Percentiles rank a stretch among this genome's conserved stretches.
These are phyloP conservation scores for Sepioteuthis lessoniana DNA, from an alignment of 2,888 invertebrate genomes.

Conservation along the genomic window DNA sequence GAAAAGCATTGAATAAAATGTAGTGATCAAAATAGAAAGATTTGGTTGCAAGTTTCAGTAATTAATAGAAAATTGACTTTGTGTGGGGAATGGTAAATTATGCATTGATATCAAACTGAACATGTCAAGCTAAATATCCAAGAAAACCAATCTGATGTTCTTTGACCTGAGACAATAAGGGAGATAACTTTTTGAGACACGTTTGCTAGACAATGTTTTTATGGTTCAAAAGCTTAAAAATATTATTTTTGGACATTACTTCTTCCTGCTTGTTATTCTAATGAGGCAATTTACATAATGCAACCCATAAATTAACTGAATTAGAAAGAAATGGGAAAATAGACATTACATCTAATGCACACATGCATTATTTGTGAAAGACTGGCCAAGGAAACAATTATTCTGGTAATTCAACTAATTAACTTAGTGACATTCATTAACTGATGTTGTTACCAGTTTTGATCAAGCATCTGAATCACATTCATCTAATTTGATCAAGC, in stretches of 20 bases:
- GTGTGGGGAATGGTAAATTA: background rate
- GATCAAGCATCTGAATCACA: background rate
- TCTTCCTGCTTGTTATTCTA: background rate
- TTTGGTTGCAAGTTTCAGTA: no score
- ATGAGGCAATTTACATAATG: background rate
- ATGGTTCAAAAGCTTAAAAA: background rate
- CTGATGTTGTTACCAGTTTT: background rate
- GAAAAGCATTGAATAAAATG: no score
- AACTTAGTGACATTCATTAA: constrained; percentile 33
- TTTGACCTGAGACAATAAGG: background rate
- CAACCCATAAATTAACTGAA: background rate
- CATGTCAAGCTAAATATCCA: background rate
- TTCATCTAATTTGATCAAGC: background rate
- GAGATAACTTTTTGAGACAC: background rate
- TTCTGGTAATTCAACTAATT: background rate
- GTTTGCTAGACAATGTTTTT: background rate
- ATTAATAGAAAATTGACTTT: no score
- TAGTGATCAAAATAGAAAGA: no score
- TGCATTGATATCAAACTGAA: background rate
- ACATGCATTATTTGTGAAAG: background rate
- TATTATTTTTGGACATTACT: background rate
- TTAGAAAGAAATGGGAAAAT: background rate
- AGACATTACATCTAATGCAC: background rate
- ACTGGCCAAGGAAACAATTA: background rate
- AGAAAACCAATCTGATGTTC: background rate